Evolutionary conservation across 2,888 invertebrate species (phyloP).

Genomic region (Andrena minutula): DNA sequence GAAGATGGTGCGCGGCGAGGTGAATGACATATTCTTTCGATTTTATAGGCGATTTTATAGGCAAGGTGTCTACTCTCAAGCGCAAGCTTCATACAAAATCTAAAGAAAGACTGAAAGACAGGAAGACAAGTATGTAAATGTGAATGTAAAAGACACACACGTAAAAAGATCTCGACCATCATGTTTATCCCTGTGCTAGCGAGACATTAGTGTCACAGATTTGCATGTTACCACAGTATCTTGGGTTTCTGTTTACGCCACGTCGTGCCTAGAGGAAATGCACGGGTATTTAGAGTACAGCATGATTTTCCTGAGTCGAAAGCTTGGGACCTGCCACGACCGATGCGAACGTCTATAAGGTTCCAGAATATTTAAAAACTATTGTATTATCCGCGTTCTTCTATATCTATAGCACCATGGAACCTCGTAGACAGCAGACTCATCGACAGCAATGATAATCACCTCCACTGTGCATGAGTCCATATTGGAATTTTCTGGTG

Average conservation of each 20-base stretch:
- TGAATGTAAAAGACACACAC: slow-evolving; percentile 39
- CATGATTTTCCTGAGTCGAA: slow-evolving; percentile 31
- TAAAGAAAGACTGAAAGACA: slow-evolving; percentile 80
- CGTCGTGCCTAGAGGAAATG: slow-evolving; percentile 26
- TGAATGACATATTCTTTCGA: slow-evolving; percentile 71
- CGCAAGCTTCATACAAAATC: slow-evolving; percentile 81
- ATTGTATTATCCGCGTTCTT: background rate
- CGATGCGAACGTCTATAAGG: slow-evolving; percentile 52
- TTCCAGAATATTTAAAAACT: slow-evolving; percentile 27
- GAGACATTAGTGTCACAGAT: slow-evolving; percentile 41
- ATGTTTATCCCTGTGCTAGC: slow-evolving; percentile 59
- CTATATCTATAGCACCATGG: background rate
- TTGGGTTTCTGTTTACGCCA: slow-evolving; percentile 19
- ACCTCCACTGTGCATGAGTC: slow-evolving; percentile 74
- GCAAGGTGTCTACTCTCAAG: slow-evolving; percentile 82
- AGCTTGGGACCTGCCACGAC: slow-evolving; percentile 32
- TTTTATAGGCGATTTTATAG: slow-evolving; percentile 82
- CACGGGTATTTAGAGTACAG: slow-evolving; percentile 17
- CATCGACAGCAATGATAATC: slow-evolving; percentile 42
- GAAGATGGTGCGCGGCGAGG: slow-evolving; percentile 10
- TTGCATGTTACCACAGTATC: slow-evolving; percentile 70
- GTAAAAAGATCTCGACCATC: slow-evolving; percentile 48
- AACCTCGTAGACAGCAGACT: slow-evolving; percentile 51
- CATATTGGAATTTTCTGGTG: slow-evolving; percentile 64
- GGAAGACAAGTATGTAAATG: slow-evolving; percentile 82